phyloP scores from a whole-genome alignment of 2,113 vertebrate genomes.

The Cololabis saira region DNA sequence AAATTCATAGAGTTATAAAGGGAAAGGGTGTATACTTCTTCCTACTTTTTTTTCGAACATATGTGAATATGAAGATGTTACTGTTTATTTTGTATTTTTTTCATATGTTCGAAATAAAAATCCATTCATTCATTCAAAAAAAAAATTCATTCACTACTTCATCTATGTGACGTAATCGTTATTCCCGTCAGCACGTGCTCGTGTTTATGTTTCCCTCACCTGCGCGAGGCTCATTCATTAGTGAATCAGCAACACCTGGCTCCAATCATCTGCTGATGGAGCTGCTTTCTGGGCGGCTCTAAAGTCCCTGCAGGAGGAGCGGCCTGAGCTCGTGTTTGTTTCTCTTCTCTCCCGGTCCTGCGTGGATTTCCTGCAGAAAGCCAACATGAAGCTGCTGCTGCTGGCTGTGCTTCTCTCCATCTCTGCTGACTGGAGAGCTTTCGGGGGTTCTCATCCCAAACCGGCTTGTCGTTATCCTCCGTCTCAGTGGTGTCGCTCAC shows the following conservation, averaged over 20 bases:
- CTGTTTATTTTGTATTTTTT: too few relatives aligned
- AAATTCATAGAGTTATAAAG: too few relatives aligned
- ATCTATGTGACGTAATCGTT: too few relatives aligned
- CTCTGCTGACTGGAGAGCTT: neutral
- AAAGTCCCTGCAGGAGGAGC: neutral
- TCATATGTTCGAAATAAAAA: too few relatives aligned
- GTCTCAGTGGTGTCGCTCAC: constrained; percentile 82
- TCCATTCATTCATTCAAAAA: too few relatives aligned
- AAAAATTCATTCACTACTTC: too few relatives aligned
- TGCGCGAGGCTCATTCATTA: too few relatives aligned
- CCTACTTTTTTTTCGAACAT: too few relatives aligned
- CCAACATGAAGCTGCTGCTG: constrained; percentile 50
- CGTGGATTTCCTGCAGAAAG: neutral
- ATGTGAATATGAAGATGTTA: too few relatives aligned
- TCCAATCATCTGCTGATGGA: constrained; percentile 18
- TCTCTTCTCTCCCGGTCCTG: neutral
- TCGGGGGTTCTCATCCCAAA: constrained; percentile 48
- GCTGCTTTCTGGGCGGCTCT: neutral
- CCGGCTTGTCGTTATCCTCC: constrained; percentile 76
- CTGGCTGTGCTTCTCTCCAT: constrained; percentile 40
- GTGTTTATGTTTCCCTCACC: too few relatives aligned
- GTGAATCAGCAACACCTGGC: neutral
- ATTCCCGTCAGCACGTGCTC: too few relatives aligned
- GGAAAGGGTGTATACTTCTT: too few relatives aligned
- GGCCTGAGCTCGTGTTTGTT: neutral